These are phyloP conservation scores for Plebejus argus DNA, from an alignment of 2,888 invertebrate species.

Conservation along the genomic window DNA sequence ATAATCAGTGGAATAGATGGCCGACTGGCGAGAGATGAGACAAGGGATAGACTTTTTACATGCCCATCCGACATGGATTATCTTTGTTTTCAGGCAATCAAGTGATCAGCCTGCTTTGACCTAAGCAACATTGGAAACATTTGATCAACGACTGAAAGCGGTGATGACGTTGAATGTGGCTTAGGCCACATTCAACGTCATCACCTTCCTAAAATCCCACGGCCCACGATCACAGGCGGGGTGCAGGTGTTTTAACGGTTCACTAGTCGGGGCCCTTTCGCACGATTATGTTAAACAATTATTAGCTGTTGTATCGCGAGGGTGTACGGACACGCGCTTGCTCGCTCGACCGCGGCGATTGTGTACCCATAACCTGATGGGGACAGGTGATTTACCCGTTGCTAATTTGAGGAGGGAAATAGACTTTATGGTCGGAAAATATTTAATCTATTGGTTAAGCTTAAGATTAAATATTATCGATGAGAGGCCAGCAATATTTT, in stretches of 20 bases:
- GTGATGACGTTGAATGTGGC: background rate
- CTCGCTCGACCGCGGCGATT: conserved; percentile 54
- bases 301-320: conserved; percentile 45
- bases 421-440: background rate
- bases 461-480: no score
- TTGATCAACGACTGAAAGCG: no score
- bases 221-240: conserved; percentile 29
- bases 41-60: background rate
- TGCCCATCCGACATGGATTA: background rate
- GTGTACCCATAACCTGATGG: conserved; percentile 45
- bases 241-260: conserved; percentile 45
- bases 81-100: no score
- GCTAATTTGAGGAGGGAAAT: background rate
- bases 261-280: conserved; percentile 44
- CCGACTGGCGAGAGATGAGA: background rate
- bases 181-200: background rate
- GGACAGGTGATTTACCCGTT: conserved; percentile 30
- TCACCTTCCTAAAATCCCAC: conserved; percentile 5
- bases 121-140: background rate
- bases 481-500: no score
- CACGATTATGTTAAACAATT: conserved; percentile 52
- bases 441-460: no score
- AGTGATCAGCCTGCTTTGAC: background rate
- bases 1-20: no score
- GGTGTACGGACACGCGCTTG: conserved; percentile 40